A percentile compares a stretch with the other conserved stretches of the same genome.
Conservation (phyloP, 1,140 invertebrate species). For the Apis dorsata region DNA sequence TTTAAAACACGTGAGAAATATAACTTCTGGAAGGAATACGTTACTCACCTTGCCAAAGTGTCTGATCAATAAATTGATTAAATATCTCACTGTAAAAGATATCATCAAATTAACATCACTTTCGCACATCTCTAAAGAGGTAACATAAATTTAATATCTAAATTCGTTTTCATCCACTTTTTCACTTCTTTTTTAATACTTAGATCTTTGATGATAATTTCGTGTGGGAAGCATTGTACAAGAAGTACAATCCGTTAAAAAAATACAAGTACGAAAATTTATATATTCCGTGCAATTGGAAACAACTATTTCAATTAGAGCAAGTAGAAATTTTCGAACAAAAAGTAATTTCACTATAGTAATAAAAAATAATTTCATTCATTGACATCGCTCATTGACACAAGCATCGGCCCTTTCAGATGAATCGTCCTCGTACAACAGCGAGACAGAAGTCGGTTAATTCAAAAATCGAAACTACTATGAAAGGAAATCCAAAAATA, state of each 20-base stretch:
- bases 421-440: not conserved
- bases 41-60: slow-evolving; percentile 66
- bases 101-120: slow-evolving; percentile 70
- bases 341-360: slow-evolving; percentile 11
- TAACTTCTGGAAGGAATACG: slow-evolving; percentile 48
- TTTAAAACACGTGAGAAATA: slow-evolving; percentile 56
- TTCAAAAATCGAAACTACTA: not conserved
- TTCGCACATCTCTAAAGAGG: slow-evolving; percentile 73
- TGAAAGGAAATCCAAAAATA: not conserved
- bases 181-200: not conserved
- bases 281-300: slow-evolving; percentile 61
- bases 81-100: slow-evolving; percentile 69
- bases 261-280: slow-evolving; percentile 42
- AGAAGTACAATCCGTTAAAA: slow-evolving; percentile 50
- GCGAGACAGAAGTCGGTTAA: not conserved
- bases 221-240: slow-evolving; percentile 71
- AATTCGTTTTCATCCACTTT: not conserved
- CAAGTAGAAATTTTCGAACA: slow-evolving; percentile 38
- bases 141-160: slow-evolving; percentile 48
- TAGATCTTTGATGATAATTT: slow-evolving; percentile 70
- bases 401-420: slow-evolving; percentile 10
- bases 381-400: no score
- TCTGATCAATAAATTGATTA: slow-evolving; percentile 64
- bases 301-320: slow-evolving; percentile 59
- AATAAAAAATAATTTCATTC: no score